phyloP scores from a whole-genome alignment of 2,113 vertebrate species.

The Oreotrochilus melanogaster region DNA sequence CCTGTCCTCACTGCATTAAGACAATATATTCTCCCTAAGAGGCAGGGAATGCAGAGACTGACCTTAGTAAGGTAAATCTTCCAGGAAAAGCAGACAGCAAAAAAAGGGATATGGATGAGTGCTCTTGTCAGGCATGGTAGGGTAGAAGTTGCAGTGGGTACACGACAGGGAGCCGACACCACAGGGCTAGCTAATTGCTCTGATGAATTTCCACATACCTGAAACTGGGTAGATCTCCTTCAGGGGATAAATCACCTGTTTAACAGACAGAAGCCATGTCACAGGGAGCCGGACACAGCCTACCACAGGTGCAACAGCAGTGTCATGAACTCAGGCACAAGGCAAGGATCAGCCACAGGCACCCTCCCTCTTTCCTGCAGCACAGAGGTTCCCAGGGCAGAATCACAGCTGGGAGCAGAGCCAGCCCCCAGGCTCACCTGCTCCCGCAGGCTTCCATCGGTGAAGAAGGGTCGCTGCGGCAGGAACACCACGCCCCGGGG shows the following conservation, averaged over 20 bases:
- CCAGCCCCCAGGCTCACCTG: conserved; percentile 82
- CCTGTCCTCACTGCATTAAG: neutral
- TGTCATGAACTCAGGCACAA: neutral
- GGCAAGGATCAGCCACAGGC: neutral
- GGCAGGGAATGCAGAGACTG: neutral
- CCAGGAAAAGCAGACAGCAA: neutral
- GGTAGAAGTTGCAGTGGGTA: neutral
- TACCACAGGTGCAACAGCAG: accelerated
- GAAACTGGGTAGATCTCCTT: conserved; percentile 92
- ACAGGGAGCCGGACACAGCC: neutral
- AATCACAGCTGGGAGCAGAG: neutral
- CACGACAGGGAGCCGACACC: neutral
- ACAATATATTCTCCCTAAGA: neutral
- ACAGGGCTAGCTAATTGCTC: neutral
- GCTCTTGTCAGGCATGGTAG: neutral
- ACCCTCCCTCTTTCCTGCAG: neutral
- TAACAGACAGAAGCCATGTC: conserved; percentile 29
- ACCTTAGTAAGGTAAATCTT: neutral
- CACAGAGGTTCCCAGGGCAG: accelerated
- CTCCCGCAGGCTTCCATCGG: conserved; percentile 92
- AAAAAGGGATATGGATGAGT: neutral
- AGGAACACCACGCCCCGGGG: conserved; percentile 94
- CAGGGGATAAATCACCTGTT: conserved; percentile 94
- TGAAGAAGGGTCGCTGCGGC: conserved; percentile 94
- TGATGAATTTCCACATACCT: conserved; percentile 78